Conservation (phyloP, 2,797 vertebrate species). For the Phrynocephalus guinanensis region DNA sequence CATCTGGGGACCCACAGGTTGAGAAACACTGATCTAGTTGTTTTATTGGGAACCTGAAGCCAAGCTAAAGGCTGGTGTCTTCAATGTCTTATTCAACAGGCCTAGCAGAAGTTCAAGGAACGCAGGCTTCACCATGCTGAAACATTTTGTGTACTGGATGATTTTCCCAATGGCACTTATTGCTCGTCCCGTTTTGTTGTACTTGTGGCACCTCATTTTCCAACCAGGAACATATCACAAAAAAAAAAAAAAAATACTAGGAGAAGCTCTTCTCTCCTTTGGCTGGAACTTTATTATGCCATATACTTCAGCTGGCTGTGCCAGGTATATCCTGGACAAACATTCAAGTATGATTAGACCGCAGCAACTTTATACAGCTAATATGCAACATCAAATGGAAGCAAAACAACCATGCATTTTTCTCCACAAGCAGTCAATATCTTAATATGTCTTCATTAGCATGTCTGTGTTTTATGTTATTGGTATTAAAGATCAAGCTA, state of each 20-base stretch:
- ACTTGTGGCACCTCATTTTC: no score
- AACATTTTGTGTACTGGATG: background rate
- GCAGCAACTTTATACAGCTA: conserved; percentile 58
- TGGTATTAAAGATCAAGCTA: conserved; percentile 76
- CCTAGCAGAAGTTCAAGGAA: background rate
- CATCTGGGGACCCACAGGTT: no score
- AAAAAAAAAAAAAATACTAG: no score
- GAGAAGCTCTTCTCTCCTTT: no score
- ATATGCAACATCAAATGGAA: conserved; percentile 60
- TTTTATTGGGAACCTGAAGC: background rate
- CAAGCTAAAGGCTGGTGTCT: background rate
- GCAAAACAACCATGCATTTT: conserved; percentile 66
- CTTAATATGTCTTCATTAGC: conserved; percentile 75
- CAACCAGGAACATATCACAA: no score
- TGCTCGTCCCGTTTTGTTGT: background rate
- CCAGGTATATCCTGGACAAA: background rate
- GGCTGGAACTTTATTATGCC: no score
- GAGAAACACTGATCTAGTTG: no score
- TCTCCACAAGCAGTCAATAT: conserved; percentile 74
- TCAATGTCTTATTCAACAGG: background rate
- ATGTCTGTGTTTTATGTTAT: conserved; percentile 72
- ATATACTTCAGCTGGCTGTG: background rate
- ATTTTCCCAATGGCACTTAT: background rate
- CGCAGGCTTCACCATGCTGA: background rate
- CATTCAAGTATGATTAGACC: conserved; percentile 6